Conservation (phyloP, 2,797 vertebrate species). For the Myotis myotis region DNA sequence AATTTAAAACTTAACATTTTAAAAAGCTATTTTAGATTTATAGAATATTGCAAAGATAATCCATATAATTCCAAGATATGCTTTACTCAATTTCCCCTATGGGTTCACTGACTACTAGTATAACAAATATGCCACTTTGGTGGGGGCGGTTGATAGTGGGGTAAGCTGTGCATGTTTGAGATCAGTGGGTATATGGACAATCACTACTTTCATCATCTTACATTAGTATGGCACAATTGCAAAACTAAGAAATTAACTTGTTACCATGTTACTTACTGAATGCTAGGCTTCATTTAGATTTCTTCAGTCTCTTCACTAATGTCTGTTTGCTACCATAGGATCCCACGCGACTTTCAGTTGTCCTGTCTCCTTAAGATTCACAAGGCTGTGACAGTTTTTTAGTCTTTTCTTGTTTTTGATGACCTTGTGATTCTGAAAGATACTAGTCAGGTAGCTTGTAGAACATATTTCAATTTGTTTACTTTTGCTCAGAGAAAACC, state of each 20-base stretch:
- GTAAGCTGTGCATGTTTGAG: too few relatives aligned
- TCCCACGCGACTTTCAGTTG: not conserved
- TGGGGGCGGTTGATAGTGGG: too few relatives aligned
- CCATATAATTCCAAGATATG: not conserved
- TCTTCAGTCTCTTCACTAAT: not conserved
- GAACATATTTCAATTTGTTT: not conserved
- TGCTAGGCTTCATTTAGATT: not conserved
- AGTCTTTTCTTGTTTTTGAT: not conserved
- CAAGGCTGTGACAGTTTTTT: not conserved
- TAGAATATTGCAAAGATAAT: not conserved
- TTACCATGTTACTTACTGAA: not conserved
- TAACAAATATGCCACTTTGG: not conserved
- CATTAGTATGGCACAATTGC: not conserved
- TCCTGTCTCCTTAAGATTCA: not conserved
- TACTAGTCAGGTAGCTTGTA: not conserved
- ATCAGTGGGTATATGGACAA: too few relatives aligned
- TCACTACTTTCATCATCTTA: not conserved
- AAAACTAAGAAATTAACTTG: not conserved
- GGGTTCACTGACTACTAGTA: not conserved
- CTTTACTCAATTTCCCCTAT: not conserved
- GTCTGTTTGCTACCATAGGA: too few relatives aligned
- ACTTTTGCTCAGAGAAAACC: not conserved
- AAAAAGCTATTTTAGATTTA: not conserved
- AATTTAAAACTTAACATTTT: not conserved
- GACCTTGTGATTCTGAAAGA: not conserved